These are phyloP conservation scores for Sula dactylatra DNA, from an alignment of 2,113 vertebrate species.

Conservation along the genomic window DNA sequence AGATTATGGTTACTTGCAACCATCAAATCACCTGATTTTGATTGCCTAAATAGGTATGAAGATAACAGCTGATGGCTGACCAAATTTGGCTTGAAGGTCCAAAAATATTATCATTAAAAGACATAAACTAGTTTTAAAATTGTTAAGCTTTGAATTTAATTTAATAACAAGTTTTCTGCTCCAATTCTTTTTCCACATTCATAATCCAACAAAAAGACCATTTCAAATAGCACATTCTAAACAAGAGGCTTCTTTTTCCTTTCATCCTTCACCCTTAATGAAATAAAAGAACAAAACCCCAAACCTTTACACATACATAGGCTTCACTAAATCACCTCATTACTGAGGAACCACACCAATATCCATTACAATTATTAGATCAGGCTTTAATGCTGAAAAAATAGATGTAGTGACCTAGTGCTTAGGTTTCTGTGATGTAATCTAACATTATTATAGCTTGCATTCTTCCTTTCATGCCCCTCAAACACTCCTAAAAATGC, in stretches of 20 bases:
- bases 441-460: background rate
- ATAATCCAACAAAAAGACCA: background rate
- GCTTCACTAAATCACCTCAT: background rate
- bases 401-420: background rate
- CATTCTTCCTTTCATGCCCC: background rate
- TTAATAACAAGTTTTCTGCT: background rate
- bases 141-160: background rate
- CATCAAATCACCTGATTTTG: background rate
- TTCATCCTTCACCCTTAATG: background rate
- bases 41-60: background rate
- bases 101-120: background rate
- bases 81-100: background rate
- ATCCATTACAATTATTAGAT: background rate
- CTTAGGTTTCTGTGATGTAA: background rate
- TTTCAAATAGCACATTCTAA: rapidly evolving
- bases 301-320: background rate
- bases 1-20: background rate
- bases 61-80: background rate
- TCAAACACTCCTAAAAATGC: background rate
- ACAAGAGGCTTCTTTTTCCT: background rate
- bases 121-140: background rate
- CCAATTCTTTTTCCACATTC: background rate
- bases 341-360: background rate
- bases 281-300: background rate
- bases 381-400: background rate